Evolutionary conservation across 2,888 invertebrate genomes (phyloP).

Genomic region (Criorhina ranunculi): DNA sequence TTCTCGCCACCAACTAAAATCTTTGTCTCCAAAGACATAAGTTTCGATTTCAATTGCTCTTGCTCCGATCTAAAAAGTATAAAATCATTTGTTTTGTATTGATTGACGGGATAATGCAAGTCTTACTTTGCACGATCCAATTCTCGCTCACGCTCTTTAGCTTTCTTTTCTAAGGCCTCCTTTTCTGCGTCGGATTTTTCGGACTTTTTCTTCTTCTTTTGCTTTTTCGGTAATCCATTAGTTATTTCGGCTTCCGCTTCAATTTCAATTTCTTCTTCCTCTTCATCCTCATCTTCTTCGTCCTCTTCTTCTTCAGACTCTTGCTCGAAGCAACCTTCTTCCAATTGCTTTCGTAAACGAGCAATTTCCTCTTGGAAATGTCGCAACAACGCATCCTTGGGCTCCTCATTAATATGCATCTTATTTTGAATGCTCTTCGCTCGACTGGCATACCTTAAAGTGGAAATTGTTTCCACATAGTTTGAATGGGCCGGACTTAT

Average conservation of each 20-base stretch:
- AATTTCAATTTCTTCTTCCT: conserved; percentile 85
- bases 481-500: conserved; percentile 98
- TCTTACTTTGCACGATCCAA: conserved; percentile 89
- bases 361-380: conserved; percentile 99
- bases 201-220: conserved; percentile 84
- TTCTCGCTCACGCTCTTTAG: conserved; percentile 89
- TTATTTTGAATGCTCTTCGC: conserved; percentile 99
- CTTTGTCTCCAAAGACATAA: conserved; percentile 96
- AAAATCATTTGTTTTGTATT: not conserved
- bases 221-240: conserved; percentile 86
- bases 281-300: conserved; percentile 85
- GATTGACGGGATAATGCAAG: not conserved
- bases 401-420: conserved; percentile 98
- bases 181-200: conserved; percentile 87
- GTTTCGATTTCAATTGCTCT: conserved; percentile 92
- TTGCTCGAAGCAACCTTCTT: conserved; percentile 86
- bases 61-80: conserved; percentile 87
- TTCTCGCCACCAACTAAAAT: conserved; percentile 99
- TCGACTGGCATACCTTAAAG: conserved; percentile 97
- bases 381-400: conserved; percentile 97
- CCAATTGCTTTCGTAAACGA: conserved; percentile 93
- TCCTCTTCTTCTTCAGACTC: conserved; percentile 81
- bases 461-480: conserved; percentile 98
- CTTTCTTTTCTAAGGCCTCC: conserved; percentile 88
- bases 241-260: conserved; percentile 86